These are phyloP conservation scores for Phoeniculus purpureus DNA, from an alignment of 2,797 vertebrate species.

Conservation along the genomic window DNA sequence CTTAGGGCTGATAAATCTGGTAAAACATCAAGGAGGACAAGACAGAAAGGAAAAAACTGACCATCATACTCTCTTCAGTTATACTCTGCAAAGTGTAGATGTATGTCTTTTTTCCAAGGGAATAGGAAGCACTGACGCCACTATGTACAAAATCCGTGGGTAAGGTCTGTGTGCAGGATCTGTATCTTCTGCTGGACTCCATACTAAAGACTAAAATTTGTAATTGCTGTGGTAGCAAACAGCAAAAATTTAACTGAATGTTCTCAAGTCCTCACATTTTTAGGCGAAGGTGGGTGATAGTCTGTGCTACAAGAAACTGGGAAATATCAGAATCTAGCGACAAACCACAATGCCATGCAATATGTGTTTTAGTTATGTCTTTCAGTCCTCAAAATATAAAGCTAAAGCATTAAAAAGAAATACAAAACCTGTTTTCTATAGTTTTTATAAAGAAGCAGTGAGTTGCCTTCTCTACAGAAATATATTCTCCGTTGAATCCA, in stretches of 20 bases:
- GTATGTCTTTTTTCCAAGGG: not conserved
- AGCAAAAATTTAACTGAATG: not conserved
- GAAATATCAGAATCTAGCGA: not conserved
- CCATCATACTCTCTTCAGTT: not conserved
- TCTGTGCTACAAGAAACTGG: not conserved
- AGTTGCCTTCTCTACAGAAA: not conserved
- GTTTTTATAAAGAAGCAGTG: not conserved
- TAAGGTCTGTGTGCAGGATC: not conserved
- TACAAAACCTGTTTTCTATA: not conserved
- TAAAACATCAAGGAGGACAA: not conserved
- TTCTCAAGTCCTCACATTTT: not conserved
- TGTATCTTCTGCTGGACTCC: not conserved
- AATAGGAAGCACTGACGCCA: accelerated
- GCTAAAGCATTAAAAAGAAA: not conserved
- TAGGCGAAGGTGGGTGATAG: not conserved
- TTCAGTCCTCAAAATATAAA: not conserved
- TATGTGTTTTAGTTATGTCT: not conserved
- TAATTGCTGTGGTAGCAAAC: not conserved
- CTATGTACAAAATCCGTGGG: not conserved
- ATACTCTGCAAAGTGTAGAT: not conserved
- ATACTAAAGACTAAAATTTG: not conserved
- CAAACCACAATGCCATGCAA: not conserved
- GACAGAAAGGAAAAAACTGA: not conserved
- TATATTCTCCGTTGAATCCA: not conserved
- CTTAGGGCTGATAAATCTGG: not conserved